Conservation (phyloP, 2,113 vertebrate genomes). For the Gymnorhina tibicen region DNA sequence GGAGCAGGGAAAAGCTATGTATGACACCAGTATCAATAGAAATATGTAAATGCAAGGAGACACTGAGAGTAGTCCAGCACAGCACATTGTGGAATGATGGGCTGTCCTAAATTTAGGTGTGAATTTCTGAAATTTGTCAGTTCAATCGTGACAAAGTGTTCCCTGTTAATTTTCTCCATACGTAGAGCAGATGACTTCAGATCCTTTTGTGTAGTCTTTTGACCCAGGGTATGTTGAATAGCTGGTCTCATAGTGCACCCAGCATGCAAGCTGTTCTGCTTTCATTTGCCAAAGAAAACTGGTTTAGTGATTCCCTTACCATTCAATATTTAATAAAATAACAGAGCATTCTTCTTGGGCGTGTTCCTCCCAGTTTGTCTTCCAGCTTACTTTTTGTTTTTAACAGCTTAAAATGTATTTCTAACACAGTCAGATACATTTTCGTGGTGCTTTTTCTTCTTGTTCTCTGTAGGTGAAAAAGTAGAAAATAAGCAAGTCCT, state of each 20-base stretch:
- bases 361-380: neutral
- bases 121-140: neutral
- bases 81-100: neutral
- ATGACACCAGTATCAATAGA: neutral
- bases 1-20: neutral
- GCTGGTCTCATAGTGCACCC: neutral
- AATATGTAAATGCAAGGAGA: neutral
- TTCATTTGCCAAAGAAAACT: neutral
- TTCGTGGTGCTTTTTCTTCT: neutral
- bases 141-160: neutral
- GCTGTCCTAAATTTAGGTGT: neutral
- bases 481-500: constrained; percentile 98
- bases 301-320: neutral
- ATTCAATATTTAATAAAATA: neutral
- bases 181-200: neutral
- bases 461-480: constrained; percentile 82
- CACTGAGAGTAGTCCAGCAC: neutral
- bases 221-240: neutral
- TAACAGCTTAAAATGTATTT: neutral
- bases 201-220: neutral
- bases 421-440: neutral
- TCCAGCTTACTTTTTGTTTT: neutral
- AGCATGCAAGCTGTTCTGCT: neutral
- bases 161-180: neutral
- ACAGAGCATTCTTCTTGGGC: neutral